These are phyloP conservation scores for Melanerpes formicivorus DNA, from an alignment of 2,113 vertebrate species.

Conservation along the genomic window DNA sequence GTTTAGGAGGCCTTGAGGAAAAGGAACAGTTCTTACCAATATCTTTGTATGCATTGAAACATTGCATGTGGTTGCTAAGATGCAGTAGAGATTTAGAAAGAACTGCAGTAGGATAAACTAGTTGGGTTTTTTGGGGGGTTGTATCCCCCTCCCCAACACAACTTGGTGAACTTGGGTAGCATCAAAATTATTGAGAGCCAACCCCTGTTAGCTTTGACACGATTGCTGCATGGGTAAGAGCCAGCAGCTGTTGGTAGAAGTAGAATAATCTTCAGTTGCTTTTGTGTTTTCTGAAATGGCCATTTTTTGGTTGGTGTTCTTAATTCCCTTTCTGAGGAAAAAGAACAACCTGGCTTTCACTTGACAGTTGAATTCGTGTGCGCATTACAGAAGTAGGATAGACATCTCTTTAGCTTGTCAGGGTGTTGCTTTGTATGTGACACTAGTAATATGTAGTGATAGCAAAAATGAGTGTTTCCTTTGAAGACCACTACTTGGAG, in stretches of 20 bases:
- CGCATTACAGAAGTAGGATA: neutral
- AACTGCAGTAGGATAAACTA: neutral
- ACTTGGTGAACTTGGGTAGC: neutral
- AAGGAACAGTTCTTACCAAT: neutral
- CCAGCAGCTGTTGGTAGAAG: neutral
- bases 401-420: neutral
- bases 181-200: neutral
- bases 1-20: neutral
- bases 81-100: neutral
- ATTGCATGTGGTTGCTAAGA: neutral
- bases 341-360: neutral
- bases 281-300: neutral
- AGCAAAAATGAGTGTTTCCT: neutral
- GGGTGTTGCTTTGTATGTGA: neutral
- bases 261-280: neutral
- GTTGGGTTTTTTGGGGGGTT: too few species aligned
- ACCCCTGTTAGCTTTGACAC: neutral
- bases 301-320: neutral
- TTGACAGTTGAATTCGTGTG: neutral
- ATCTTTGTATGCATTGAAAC: neutral
- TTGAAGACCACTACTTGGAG: neutral
- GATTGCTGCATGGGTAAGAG: neutral
- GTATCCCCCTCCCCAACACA: neutral
- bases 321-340: neutral
- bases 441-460: neutral